Conservation (phyloP, 2,888 invertebrate species). For the Ornithoptera alexandrae region DNA sequence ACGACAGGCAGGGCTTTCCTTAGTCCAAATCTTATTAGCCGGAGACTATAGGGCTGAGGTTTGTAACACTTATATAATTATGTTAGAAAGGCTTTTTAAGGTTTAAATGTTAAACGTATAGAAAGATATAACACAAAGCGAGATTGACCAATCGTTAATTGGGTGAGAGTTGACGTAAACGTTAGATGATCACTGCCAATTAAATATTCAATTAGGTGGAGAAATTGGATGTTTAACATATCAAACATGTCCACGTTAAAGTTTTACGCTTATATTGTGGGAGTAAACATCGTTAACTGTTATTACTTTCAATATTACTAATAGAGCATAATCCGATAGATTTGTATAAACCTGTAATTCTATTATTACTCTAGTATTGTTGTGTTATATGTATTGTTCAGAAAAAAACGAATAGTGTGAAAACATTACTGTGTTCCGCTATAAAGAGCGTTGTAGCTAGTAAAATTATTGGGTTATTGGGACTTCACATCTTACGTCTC, state of each 20-base stretch:
- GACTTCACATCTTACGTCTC: too few relatives aligned
- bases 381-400: too few relatives aligned
- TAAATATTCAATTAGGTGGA: conserved; percentile 26
- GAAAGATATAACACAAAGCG: background rate
- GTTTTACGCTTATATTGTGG: conserved; percentile 14
- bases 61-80: too few relatives aligned
- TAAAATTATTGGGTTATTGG: background rate
- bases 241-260: conserved; percentile 22
- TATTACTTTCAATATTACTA: conserved; percentile 10
- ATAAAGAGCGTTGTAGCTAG: background rate
- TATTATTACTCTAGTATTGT: background rate
- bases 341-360: background rate
- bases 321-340: background rate
- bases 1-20: too few relatives aligned
- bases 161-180: conserved; percentile 32
- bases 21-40: too few relatives aligned
- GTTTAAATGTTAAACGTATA: background rate
- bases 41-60: too few relatives aligned
- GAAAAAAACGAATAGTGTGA: too few relatives aligned
- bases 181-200: conserved; percentile 24
- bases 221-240: conserved; percentile 27
- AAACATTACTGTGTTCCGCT: too few relatives aligned
- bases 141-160: conserved; percentile 22
- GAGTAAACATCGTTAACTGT: conserved; percentile 2
- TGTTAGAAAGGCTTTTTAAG: too few relatives aligned